These are phyloP conservation scores for Charanyca ferruginea DNA, from an alignment of 2,888 invertebrate genomes.

Conservation along the genomic window DNA sequence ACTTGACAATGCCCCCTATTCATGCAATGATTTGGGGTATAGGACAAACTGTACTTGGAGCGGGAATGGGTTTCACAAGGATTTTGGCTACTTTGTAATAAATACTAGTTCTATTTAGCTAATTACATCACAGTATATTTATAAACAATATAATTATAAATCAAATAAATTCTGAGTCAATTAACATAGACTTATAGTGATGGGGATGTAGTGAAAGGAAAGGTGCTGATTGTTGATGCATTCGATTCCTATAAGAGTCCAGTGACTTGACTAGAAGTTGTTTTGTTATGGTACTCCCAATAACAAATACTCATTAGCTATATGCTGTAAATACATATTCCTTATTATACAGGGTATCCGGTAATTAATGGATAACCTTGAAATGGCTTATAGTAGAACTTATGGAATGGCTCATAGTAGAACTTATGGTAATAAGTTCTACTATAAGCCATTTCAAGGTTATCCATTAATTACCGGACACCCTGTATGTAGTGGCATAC, in stretches of 20 bases:
- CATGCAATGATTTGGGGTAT: constrained; percentile 98
- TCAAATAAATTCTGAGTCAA: constrained; percentile 71
- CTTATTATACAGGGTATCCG: no score
- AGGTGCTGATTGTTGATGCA: constrained; percentile 73
- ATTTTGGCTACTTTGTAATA: constrained; percentile 97
- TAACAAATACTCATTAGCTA: constrained; percentile 72
- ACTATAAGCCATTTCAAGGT: no score
- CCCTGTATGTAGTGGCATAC: constrained; percentile 51
- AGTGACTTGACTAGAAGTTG: constrained; percentile 54
- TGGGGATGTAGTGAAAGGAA: constrained; percentile 57
- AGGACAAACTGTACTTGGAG: constrained; percentile 97
- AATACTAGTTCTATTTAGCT: constrained; percentile 47
- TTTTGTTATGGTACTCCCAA: constrained; percentile 55
- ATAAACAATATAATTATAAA: constrained; percentile 49
- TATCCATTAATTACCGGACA: no score
- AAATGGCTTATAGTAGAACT: no score
- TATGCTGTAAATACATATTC: constrained; percentile 62
- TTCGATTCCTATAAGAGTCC: constrained; percentile 62
- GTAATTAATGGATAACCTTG: no score
- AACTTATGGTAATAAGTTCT: no score
- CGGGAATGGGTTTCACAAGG: constrained; percentile 97
- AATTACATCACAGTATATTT: constrained; percentile 53
- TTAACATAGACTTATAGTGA: constrained; percentile 74
- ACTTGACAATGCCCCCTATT: constrained; percentile 96
- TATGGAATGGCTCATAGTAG: no score